Evolutionary conservation across 2,113 vertebrate species (phyloP), one percentile per base, ranked within the genome.

Genomic region (Hippocampus guttulatus): DNA sequence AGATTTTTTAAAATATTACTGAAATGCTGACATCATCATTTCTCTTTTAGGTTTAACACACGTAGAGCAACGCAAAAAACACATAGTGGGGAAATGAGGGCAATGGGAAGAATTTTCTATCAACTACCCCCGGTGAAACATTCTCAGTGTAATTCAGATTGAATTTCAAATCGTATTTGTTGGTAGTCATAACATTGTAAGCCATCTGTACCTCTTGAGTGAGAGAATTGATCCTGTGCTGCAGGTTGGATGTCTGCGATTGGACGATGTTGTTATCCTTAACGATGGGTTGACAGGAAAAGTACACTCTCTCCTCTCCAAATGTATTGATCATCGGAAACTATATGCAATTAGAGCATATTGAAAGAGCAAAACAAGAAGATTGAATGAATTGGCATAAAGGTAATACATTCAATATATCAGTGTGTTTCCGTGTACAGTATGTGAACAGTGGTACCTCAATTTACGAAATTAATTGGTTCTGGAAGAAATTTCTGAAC

Each of bases 201-300:
- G 33, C 33, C 16, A 2, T 16, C 9, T 20, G 21, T 83, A 96
- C 94, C 94, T 95, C 94, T 9, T 93, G 93, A 76, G 94, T 93
- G 84, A 96, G 94, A 68, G 93, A 92, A 87, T 94, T 94, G 89
- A 96, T 85, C 80, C 82, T 93, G 69, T 95, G 93, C 81, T 95
- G 94, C 38, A 94, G 90, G 64, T 91, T 93, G 49, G 90, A 92
- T 79, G 93, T 94, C 83, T 96, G 93, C 7, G 91, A 93, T 80
- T 94, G 92, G 76, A 95, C 89, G 70, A 94, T 85, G 33, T 93
- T 93, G 30, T 89, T 84, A 57, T 95, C 94, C 76, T 94, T 93
- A 41, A 80, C 38, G 40, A 81, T 68, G 74, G 93, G 86, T 69
- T 95, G 94, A 75, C 85, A 88, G 70, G 84, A 84, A 23, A 81